Conservation (phyloP, 2,888 invertebrate genomes). For the Rosalia funebris region DNA sequence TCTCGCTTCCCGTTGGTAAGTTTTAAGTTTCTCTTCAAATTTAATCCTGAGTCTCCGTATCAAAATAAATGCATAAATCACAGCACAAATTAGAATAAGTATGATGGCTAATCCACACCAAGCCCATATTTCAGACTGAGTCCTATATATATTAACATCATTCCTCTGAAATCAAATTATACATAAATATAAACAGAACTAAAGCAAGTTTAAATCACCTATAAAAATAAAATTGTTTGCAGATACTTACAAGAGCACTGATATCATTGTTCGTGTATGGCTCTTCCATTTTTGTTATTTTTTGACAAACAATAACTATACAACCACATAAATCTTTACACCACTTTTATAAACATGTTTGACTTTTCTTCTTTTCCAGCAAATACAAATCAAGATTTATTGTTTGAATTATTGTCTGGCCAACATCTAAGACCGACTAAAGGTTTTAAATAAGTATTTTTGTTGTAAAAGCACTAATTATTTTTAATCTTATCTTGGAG, state of each 20-base stretch:
- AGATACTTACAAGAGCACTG: background rate
- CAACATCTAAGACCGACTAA: no score
- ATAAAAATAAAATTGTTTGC: background rate
- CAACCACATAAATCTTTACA: no score
- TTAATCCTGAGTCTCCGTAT: constrained; percentile 5
- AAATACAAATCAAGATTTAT: no score
- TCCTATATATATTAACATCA: constrained; percentile 16
- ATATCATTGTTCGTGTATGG: background rate
- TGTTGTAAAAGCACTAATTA: background rate
- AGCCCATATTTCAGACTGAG: constrained; percentile 12
- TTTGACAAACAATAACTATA: no score
- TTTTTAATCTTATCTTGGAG: background rate
- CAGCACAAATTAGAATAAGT: background rate
- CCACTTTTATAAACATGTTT: no score
- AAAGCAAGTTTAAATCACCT: background rate
- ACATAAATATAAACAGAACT: no score
- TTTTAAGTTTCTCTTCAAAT: background rate
- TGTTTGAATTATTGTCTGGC: no score
- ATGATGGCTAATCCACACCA: background rate
- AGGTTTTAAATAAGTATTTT: no score
- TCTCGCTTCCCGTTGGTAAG: background rate
- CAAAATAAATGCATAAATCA: constrained; percentile 10
- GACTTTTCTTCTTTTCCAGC: no score
- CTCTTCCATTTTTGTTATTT: no score
- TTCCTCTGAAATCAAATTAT: constrained; percentile 5